Evolutionary conservation across 2,113 vertebrate species (phyloP).

Genomic region (Peromyscus leucopus): DNA sequence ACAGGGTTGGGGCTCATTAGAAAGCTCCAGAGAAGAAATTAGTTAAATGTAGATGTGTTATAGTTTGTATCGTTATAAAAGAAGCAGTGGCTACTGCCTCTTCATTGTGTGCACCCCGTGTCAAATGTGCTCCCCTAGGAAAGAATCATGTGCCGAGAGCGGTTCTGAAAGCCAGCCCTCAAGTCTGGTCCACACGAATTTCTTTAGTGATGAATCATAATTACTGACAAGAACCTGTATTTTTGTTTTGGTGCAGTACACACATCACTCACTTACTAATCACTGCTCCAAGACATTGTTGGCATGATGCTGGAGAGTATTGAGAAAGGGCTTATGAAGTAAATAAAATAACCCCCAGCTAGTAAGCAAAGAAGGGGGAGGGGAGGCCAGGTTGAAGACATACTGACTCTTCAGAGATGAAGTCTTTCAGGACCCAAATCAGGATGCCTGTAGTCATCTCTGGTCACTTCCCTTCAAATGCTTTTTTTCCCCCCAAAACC

Average conservation of each 20-base stretch:
- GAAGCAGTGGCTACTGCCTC: not conserved
- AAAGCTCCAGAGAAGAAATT: not conserved
- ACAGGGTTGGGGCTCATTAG: not conserved
- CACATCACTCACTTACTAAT: not conserved
- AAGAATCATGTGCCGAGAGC: conserved; percentile 49
- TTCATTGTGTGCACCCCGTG: not conserved
- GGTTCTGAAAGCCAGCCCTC: conserved; percentile 69
- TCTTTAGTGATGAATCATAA: not conserved
- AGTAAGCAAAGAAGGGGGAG: not conserved
- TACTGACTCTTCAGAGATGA: not conserved
- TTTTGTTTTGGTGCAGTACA: not conserved
- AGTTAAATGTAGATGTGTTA: not conserved
- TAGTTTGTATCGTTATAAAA: not conserved
- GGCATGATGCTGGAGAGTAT: not conserved
- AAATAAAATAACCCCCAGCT: not conserved
- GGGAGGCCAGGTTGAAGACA: not conserved
- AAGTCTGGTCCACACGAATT: conserved; percentile 1
- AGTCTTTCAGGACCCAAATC: not conserved
- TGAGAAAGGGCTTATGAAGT: not conserved
- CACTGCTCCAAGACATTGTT: not conserved
- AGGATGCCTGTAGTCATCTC: not conserved
- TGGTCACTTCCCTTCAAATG: not conserved
- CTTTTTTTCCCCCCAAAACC: not conserved
- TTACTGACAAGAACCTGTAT: not conserved
- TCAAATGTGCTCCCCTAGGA: conserved; percentile 65